Evolutionary conservation across 2,797 vertebrate species (phyloP), one percentile per base, ranked within the genome.

Genomic region (Gephyroberyx darwinii): DNA sequence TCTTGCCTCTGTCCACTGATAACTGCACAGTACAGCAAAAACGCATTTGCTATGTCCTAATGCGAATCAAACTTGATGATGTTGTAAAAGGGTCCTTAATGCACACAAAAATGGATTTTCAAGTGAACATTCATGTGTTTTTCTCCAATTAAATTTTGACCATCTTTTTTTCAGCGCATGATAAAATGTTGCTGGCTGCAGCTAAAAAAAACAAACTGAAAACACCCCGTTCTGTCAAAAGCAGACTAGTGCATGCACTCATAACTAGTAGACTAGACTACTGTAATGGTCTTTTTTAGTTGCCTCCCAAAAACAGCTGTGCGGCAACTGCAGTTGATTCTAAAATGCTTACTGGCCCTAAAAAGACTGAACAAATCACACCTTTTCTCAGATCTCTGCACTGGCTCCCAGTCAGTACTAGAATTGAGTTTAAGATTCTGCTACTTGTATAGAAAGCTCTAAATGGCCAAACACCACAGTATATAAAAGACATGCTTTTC

Each of bases 131-230:
- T 56, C 20, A 70, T 67, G 75, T 17, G 54, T 61, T 68, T 66
- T 76, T 53, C 39, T 55, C 31, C 35, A 50, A 48, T 22, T 66
- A 14, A 54, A 17, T 65, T 73, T 30, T 37, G 16, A 50, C 59
- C 59, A 33, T 31, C 54, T 63, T 31, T 77, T 45, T 82, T 67
- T 64, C 12, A 71, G 51, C 17, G 17, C n/a, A 43, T 58, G 57
- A 60, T 58, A 20, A 68, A 77, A 72, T 47, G 52, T 81, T 69
- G 65, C 5, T 65, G 35, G 37, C 59, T 30, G 7, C 50, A 65
- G 71, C 61, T 51, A 8, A 35, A 35, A 35, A 35, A 39, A 10
- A 39, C 6, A 39, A 12, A 12, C 1, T 35, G 8, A 39, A 53
- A 73, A 76, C 22, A 26, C 22, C 1, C 3, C 22, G 22, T 26